Base-by-base conservation (phyloP, 2,888 invertebrate genomes). In the Drosophila melanosoma region DNA sequence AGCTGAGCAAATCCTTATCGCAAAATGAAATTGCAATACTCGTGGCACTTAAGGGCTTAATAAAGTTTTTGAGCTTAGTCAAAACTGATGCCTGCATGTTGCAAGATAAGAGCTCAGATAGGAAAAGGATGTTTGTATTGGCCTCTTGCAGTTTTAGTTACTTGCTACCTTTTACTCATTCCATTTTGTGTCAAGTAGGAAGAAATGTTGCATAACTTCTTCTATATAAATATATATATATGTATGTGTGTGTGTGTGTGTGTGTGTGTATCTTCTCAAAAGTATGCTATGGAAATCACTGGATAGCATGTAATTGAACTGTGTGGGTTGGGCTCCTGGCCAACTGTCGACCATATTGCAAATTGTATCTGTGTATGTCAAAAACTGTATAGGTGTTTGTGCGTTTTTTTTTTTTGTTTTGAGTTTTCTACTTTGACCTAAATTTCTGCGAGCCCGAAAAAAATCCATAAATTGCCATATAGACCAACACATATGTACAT, bases 231-330 rank as follows among this genome's bases (percentile, higher is more conserved):
- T 42, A 12, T 15, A 12, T 20, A 45, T 12, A 15, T 7, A 36
- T 11, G 6, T 15, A 0, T 15, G 7, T 36, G 3, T 17, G 7
- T 35, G 0, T 35, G 0, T 17, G 32, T 42, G 1, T 26, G 12
- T 48, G 45, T 56, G 17, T 54, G 42, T 54, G 62, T 32, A 12
- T 48, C 51, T 67, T 26, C 79, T 74, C 20, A 66, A 78, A 86
- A 69, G 78, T 81, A 58, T 86, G 74, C 89, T 83, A 79, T 72
- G 78, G 26, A 74, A 87, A 74, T 69, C 70, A 56, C 61, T 87
- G 59, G 71, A 62, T 54, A 78, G 82, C 69, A 73, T 71, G 57
- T 79, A 79, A 87, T 84, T 74, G 85, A 75, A 52, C 53, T 64
- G 26, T 15, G 32, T 64, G 60, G 60, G 64, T 45, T 57, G 63